Conservation (phyloP, 2,113 vertebrate species). For the Carassius auratus region DNA sequence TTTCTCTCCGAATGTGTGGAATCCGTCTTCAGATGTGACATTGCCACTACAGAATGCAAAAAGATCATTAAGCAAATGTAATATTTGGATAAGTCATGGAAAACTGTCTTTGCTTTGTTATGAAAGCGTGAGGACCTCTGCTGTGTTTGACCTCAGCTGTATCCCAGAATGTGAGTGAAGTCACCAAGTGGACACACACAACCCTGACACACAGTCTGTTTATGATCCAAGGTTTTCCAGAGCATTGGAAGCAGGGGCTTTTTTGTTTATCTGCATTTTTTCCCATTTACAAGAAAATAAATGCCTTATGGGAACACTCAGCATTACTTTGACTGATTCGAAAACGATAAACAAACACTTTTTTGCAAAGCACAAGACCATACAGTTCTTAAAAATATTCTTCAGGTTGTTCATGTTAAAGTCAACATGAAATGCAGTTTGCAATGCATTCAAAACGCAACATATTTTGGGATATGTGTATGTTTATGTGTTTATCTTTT, state of each 20-base stretch:
- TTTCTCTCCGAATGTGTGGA: background rate
- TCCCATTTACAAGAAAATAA: conserved; percentile 20
- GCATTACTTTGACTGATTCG: background rate
- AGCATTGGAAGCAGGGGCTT: conserved; percentile 21
- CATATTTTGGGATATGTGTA: background rate
- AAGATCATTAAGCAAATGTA: conserved; percentile 39
- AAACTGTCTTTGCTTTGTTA: conserved; percentile 7
- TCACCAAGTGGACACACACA: conserved; percentile 43
- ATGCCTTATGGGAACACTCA: background rate
- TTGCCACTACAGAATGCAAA: conserved; percentile 30
- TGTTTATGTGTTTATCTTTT: background rate
- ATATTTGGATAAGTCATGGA: conserved; percentile 18
- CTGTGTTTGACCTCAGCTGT: conserved; percentile 25
- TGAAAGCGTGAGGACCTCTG: background rate
- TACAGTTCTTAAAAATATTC: background rate
- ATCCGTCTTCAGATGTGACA: conserved; percentile 1
- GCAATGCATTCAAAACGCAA: background rate
- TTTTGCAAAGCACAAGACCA: background rate
- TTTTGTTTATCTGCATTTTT: conserved; percentile 31
- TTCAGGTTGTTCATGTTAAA: background rate
- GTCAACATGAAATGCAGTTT: conserved; percentile 2
- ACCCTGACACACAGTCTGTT: conserved; percentile 56
- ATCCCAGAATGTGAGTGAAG: conserved; percentile 55
- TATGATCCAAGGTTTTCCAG: conserved; percentile 45
- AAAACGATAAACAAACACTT: background rate